phyloP scores from a whole-genome alignment of 2,888 invertebrate species.

The Philhelius pedissequus region DNA sequence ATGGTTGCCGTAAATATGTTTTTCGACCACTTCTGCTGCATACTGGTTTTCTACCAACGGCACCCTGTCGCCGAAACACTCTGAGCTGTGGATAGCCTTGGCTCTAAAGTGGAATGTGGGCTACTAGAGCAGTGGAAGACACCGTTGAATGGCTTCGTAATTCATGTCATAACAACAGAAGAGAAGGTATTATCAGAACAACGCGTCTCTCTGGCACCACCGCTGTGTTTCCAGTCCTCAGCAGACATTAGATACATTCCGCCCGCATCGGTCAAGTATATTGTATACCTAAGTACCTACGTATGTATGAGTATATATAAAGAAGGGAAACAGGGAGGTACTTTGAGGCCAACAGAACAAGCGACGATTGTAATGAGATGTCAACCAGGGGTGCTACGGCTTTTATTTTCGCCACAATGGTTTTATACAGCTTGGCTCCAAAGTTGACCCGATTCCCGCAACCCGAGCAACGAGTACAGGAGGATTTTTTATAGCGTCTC shows the following conservation, averaged over 20 bases:
- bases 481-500: neutral
- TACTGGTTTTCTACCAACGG: neutral
- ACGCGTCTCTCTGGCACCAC: constrained; percentile 7
- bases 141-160: constrained; percentile 61
- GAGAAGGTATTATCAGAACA: constrained; percentile 30
- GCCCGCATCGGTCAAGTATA: constrained; percentile 62
- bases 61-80: constrained; percentile 6
- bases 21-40: constrained; percentile 14
- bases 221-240: neutral
- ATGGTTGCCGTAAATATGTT: constrained; percentile 33
- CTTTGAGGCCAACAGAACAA: constrained; percentile 18
- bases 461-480: neutral
- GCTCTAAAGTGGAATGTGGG: constrained; percentile 35
- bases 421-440: neutral
- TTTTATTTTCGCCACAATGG: constrained; percentile 43
- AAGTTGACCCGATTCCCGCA: constrained; percentile 52
- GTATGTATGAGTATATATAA: no score
- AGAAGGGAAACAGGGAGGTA: constrained; percentile 24
- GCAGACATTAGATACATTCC: constrained; percentile 26
- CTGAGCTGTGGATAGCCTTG: constrained; percentile 43
- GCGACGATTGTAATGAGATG: constrained; percentile 39
- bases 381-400: constrained; percentile 11
- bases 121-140: constrained; percentile 32
- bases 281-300: no score
- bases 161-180: constrained; percentile 49